Percentiles rank a stretch among this genome's conserved stretches.
Conservation (phyloP, 2,888 invertebrate genomes). For the Brachyopa scutellaris region DNA sequence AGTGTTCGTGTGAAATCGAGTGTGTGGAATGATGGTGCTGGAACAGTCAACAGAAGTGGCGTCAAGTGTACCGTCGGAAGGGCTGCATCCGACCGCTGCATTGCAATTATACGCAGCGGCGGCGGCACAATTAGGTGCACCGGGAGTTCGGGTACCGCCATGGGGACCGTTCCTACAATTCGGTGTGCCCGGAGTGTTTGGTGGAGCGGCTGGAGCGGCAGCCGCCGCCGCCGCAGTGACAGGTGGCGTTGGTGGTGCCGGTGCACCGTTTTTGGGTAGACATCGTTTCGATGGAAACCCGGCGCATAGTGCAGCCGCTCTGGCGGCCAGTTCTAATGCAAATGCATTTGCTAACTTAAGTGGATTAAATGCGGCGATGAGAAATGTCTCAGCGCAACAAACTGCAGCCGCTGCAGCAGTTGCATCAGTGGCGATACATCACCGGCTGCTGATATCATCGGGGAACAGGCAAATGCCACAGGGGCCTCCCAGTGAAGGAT, state of each 20-base stretch:
- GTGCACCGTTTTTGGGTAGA: slow-evolving; percentile 77
- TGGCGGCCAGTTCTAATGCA: slow-evolving; percentile 79
- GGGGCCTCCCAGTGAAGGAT: slow-evolving; percentile 80
- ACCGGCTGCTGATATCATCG: slow-evolving; percentile 78
- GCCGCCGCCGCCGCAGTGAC: slow-evolving; percentile 59
- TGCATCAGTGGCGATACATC: slow-evolving; percentile 80
- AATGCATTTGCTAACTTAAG: slow-evolving; percentile 80
- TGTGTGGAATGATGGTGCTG: slow-evolving; percentile 63
- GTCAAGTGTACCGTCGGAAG: slow-evolving; percentile 79
- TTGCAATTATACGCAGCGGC: slow-evolving; percentile 80
- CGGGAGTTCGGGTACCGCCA: slow-evolving; percentile 80
- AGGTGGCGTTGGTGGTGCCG: slow-evolving; percentile 44
- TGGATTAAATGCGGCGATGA: slow-evolving; percentile 79
- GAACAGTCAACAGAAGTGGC: slow-evolving; percentile 63
- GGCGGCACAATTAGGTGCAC: slow-evolving; percentile 80
- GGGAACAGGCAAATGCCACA: slow-evolving; percentile 80
- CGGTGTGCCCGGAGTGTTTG: slow-evolving; percentile 80
- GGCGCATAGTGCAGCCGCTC: slow-evolving; percentile 78
- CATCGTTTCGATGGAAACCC: slow-evolving; percentile 78
- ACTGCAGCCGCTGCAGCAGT: slow-evolving; percentile 80
- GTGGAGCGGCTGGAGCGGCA: slow-evolving; percentile 76
- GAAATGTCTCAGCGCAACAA: slow-evolving; percentile 80
- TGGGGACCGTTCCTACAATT: slow-evolving; percentile 80
- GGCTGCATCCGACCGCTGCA: slow-evolving; percentile 80
- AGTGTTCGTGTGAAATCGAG: slow-evolving; percentile 42